Percentiles rank a stretch among this genome's conserved stretches.
These are phyloP conservation scores for Eidolon helvum DNA, from an alignment of 2,113 vertebrate species.

Conservation along the genomic window DNA sequence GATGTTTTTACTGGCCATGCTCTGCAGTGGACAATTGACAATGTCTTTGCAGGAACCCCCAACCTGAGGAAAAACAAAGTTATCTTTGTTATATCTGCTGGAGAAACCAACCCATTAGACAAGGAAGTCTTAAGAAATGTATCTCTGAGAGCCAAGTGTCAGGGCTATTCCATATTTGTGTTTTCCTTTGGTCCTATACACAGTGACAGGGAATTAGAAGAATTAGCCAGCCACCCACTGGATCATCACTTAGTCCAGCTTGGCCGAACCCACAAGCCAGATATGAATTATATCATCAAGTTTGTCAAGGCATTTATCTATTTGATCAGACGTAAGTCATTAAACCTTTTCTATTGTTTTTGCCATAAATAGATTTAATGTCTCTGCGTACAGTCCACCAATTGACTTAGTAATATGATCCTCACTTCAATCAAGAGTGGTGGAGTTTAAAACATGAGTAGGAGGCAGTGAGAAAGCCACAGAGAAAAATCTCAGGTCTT, in stretches of 20 bases:
- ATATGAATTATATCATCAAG: constrained; percentile 83
- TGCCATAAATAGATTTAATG: neutral
- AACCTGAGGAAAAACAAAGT: constrained; percentile 74
- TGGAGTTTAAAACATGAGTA: neutral
- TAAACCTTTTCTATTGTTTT: neutral
- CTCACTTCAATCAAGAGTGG: neutral
- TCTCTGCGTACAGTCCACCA: neutral
- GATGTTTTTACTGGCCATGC: constrained; percentile 68
- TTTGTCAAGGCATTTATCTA: constrained; percentile 87
- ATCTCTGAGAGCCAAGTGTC: constrained; percentile 84
- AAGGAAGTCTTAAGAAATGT: constrained; percentile 76
- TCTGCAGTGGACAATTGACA: constrained; percentile 77
- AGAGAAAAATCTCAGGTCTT: neutral
- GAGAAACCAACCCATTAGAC: constrained; percentile 77
- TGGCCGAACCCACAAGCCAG: constrained; percentile 73
- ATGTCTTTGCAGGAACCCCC: constrained; percentile 71
- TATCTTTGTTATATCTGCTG: constrained; percentile 77
- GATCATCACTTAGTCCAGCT: constrained; percentile 88
- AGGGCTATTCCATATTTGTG: constrained; percentile 86
- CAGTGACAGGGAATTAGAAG: constrained; percentile 81
- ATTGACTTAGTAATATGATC: neutral
- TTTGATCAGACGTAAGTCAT: constrained; percentile 84
- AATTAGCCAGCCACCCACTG: constrained; percentile 83
- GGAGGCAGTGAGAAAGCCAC: neutral
- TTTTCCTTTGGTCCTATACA: constrained; percentile 84